Percentiles rank a stretch among this genome's conserved stretches.
These are phyloP conservation scores for Actinernus sp. DNA, from an alignment of 92 coral and sea anemone species.

Conservation along the genomic window DNA sequence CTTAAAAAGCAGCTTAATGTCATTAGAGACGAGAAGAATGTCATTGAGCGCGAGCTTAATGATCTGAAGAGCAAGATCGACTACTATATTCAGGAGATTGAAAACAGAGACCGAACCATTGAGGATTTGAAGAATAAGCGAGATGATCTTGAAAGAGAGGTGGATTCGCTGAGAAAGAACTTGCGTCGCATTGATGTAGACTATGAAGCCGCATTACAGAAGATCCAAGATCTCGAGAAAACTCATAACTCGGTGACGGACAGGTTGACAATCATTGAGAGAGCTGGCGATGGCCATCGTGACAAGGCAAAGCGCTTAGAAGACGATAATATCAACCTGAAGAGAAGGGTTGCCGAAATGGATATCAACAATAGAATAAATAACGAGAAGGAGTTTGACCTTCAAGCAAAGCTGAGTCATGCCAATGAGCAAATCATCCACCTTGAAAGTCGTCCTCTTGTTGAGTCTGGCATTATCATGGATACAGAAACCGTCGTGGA, in stretches of 20 bases:
- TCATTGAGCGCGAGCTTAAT: constrained; percentile 77
- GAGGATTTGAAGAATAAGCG: constrained; percentile 75
- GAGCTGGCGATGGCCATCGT: constrained; percentile 82
- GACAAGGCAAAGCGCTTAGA: constrained; percentile 85
- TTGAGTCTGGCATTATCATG: constrained; percentile 54
- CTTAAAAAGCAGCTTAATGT: constrained; percentile 64
- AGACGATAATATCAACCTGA: constrained; percentile 82
- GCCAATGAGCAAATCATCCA: constrained; percentile 74
- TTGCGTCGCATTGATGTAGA: constrained; percentile 91
- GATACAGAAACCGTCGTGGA: constrained; percentile 31
- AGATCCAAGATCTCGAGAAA: constrained; percentile 82
- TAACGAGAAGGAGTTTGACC: constrained; percentile 87
- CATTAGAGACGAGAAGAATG: constrained; percentile 85
- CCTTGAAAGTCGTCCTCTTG: constrained; percentile 60
- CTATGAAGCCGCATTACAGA: constrained; percentile 87
- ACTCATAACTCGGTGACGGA: constrained; percentile 76
- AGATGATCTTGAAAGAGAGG: constrained; percentile 84
- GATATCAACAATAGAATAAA: constrained; percentile 64
- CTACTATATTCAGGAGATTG: constrained; percentile 81
- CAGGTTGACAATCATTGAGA: constrained; percentile 77
- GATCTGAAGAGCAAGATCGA: constrained; percentile 91
- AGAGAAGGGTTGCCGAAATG: constrained; percentile 79
- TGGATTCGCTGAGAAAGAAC: constrained; percentile 87
- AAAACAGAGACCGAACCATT: constrained; percentile 81
- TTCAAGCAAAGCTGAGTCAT: constrained; percentile 67